Percentiles rank a stretch among this genome's conserved stretches.
Conservation (phyloP, 1,140 invertebrate species). For the Cotesia vestalis region DNA sequence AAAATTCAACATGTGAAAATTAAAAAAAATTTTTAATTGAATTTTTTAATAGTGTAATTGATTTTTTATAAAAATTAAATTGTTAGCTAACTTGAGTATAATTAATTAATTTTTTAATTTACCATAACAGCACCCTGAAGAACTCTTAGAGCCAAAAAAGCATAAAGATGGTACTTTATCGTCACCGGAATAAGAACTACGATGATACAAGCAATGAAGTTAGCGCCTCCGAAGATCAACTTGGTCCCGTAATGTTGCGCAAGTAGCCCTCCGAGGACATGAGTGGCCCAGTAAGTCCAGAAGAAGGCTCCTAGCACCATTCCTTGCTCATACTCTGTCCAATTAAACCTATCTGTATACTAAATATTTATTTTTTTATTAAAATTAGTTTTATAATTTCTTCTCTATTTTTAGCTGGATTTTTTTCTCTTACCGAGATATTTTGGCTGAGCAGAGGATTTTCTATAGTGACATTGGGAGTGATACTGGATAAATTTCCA, state of each 20-base stretch:
- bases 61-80: no score
- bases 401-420: no score
- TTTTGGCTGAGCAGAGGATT: no score
- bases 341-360: constrained; percentile 67
- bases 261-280: constrained; percentile 80
- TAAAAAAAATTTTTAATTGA: no score
- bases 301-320: constrained; percentile 77
- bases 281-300: constrained; percentile 77
- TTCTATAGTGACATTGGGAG: no score
- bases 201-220: constrained; percentile 73
- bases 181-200: constrained; percentile 75
- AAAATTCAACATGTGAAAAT: no score
- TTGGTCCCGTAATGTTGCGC: constrained; percentile 78
- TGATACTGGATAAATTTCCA: no score
- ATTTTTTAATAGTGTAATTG: no score
- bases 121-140: constrained; percentile 81
- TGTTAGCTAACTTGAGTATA: no score
- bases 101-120: constrained; percentile 38
- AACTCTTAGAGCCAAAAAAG: constrained; percentile 73
- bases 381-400: no score
- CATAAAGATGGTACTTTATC: constrained; percentile 70
- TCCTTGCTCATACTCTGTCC: constrained; percentile 76
- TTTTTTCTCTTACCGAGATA: no score
- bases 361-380: constrained; percentile 19
- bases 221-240: constrained; percentile 74